These are phyloP conservation scores for Heteropelma amictum DNA, from an alignment of 2,888 invertebrate species.

Conservation along the genomic window DNA sequence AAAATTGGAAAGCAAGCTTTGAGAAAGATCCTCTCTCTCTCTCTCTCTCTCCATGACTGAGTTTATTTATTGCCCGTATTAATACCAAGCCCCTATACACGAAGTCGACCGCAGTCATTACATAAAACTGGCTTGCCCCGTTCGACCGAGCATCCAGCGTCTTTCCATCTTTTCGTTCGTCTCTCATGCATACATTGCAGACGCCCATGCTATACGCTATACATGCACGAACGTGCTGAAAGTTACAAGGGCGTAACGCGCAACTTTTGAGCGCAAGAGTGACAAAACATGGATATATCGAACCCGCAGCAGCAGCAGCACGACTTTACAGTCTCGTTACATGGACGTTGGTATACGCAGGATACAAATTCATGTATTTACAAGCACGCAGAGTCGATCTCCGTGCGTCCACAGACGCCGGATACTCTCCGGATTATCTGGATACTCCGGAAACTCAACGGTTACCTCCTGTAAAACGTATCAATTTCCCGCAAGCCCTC, in stretches of 20 bases:
- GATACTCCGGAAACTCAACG: too few species aligned
- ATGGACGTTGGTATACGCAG: too few species aligned
- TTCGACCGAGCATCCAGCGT: conserved; percentile 55
- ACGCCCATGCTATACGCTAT: too few species aligned
- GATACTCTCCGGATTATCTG: too few species aligned
- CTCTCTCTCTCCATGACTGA: conserved; percentile 59
- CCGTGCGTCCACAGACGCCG: too few species aligned
- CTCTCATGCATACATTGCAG: background rate
- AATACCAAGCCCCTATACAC: conserved; percentile 70
- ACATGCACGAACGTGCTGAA: background rate
- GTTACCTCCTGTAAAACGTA: too few species aligned
- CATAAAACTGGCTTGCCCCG: conserved; percentile 71
- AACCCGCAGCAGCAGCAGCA: too few species aligned
- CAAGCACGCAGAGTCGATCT: too few species aligned
- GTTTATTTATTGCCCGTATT: conserved; percentile 73
- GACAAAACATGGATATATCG: too few species aligned
- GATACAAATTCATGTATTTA: too few species aligned
- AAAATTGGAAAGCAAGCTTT: conserved; percentile 14
- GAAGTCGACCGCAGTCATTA: conserved; percentile 70
- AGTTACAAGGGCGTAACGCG: background rate
- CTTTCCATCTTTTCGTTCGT: conserved; percentile 43
- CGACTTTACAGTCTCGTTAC: too few species aligned
- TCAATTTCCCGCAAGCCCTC: too few species aligned
- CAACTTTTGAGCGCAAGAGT: background rate
- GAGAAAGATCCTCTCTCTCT: conserved; percentile 26